Conservation (phyloP, 2,888 invertebrate species). For the Orthonevra nobilis region DNA sequence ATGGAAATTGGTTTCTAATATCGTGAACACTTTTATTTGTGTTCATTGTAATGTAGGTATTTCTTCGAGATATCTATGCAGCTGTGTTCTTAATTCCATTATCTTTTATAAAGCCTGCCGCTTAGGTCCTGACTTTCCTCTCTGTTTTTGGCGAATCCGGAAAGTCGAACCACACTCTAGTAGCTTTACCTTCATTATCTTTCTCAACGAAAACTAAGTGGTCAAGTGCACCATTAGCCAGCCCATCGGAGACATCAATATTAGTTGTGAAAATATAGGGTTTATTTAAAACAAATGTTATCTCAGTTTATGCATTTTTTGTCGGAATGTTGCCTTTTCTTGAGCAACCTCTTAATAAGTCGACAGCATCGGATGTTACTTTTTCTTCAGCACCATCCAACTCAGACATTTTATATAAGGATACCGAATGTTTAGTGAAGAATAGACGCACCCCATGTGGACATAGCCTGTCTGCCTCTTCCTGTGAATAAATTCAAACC, state of each 20-base stretch:
- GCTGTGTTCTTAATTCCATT: too few species aligned
- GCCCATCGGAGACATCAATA: too few species aligned
- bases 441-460: too few species aligned
- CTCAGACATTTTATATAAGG: too few species aligned
- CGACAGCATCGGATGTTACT: too few species aligned
- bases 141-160: background rate
- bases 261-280: background rate
- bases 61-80: background rate
- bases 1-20: background rate
- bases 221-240: background rate
- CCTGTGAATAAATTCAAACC: too few species aligned
- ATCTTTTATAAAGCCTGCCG: background rate
- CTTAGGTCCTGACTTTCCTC: background rate
- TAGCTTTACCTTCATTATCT: background rate
- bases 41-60: slow-evolving; percentile 1
- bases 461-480: too few species aligned
- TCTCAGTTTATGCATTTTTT: too few species aligned
- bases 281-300: slow-evolving; percentile 1
- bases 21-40: background rate
- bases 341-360: too few species aligned
- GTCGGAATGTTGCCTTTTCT: too few species aligned
- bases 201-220: slow-evolving; percentile 1
- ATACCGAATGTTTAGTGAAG: too few species aligned
- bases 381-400: too few species aligned
- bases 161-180: background rate